Conservation (phyloP, 2,113 vertebrate species). For the Electrona antarctica region DNA sequence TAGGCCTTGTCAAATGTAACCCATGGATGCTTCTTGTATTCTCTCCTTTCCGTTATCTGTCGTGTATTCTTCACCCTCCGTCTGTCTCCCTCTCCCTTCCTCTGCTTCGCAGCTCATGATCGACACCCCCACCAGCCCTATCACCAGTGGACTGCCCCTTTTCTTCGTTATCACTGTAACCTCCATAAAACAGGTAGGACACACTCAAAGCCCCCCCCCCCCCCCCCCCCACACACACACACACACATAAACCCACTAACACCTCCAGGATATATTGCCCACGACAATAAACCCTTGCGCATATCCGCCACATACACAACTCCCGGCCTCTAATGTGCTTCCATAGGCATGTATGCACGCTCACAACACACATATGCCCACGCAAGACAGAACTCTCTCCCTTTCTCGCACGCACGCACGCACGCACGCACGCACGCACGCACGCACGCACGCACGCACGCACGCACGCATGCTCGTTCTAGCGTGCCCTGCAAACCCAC, state of each 20-base stretch:
- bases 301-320: constrained; percentile 3
- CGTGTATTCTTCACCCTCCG: background rate
- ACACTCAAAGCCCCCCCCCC: too few relatives aligned
- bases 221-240: background rate
- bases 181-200: constrained; percentile 94
- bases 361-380: constrained; percentile 23
- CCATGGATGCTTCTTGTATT: background rate
- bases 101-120: constrained; percentile 88
- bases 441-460: background rate
- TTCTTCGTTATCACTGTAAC: constrained; percentile 99
- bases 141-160: constrained; percentile 96
- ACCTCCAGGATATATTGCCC: constrained; percentile 41
- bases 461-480: constrained; percentile 35
- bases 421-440: constrained; percentile 7
- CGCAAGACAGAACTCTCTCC: background rate
- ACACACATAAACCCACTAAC: constrained; percentile 15
- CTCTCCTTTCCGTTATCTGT: background rate
- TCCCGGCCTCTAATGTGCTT: background rate
- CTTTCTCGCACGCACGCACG: background rate
- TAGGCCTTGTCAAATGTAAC: too few relatives aligned
- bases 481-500: constrained; percentile 24
- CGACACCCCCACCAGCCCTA: constrained; percentile 96
- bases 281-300: background rate
- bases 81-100: constrained; percentile 16
- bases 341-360: background rate